Percentiles rank a stretch among this genome's conserved stretches.
These are phyloP conservation scores for Liodrosophila aerea DNA, from an alignment of 2,888 invertebrate species.

Conservation along the genomic window DNA sequence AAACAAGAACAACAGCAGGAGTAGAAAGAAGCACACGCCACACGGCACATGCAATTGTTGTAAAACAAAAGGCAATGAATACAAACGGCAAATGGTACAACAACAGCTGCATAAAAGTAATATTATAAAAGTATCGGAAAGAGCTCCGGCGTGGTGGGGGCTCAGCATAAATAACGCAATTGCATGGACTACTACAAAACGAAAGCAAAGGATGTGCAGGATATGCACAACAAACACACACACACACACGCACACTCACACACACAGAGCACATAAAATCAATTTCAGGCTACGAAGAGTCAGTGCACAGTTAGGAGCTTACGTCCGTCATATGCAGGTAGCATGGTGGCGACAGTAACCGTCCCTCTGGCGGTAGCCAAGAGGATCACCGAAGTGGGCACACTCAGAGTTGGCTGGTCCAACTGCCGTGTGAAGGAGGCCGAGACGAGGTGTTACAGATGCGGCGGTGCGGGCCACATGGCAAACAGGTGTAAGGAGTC, in stretches of 20 bases:
- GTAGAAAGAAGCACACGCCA: constrained; percentile 1
- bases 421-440: too few relatives aligned
- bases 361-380: too few relatives aligned
- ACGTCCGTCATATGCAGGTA: too few relatives aligned
- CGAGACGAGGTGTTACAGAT: too few relatives aligned
- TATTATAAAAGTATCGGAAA: constrained; percentile 40
- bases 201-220: constrained; percentile 1
- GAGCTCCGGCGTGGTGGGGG: neutral
- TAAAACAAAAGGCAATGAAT: constrained; percentile 70
- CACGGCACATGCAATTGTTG: constrained; percentile 66
- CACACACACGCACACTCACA: neutral
- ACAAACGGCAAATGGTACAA: constrained; percentile 42
- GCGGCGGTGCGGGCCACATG: too few relatives aligned
- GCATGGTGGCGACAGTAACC: too few relatives aligned
- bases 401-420: too few relatives aligned
- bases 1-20: constrained; percentile 14
- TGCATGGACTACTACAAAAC: neutral
- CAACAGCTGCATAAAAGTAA: constrained; percentile 61
- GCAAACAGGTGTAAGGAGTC: too few relatives aligned
- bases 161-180: constrained; percentile 23
- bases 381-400: too few relatives aligned
- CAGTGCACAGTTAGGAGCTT: too few relatives aligned
- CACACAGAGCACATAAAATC: too few relatives aligned
- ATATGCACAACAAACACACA: constrained; percentile 11
- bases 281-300: too few relatives aligned